Evolutionary conservation across 2,888 invertebrate species (phyloP), one percentile per base, ranked within the genome.

Genomic region (Lithophane socia): DNA sequence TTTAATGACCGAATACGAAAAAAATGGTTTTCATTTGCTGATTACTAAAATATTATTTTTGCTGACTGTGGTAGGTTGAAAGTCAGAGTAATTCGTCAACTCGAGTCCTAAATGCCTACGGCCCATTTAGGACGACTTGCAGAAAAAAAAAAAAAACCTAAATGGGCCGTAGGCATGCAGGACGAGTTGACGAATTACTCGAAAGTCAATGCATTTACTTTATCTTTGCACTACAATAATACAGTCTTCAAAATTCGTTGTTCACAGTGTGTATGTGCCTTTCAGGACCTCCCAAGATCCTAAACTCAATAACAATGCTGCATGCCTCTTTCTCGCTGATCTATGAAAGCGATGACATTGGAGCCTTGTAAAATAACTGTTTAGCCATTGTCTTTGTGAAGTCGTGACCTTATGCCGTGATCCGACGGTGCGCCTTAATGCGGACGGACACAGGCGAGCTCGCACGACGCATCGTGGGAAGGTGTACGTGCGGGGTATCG

Each of bases 371-470:
- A 21, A 13, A 10, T 60, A 54, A 67, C 67, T 63, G 67, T 58
- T 21, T 18, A n/a, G 3, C 58, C 60, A 68, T 82, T 78, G 81
- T 82, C 52, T 82, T 24, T n/a, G 29, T 18, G 7, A 18, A 68
- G 60, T 78, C 83, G 83, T 81, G 83, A 78, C 65, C 10, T 2
- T 21, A 29, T 29, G 29, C 29, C 29, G 29, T 29, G 29, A 29
- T 29, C 29, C 29, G 29, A 29, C 29, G 29, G 29, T 29, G 29
- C 29, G 29, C 29, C 29, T 29, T 29, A 29, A 29, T 29, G 29
- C 1, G 29, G 29, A 29, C 29, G 29, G 29, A 29, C 29, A 29
- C 29, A 29, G 29, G 29, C 29, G 29, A 29, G 29, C 29, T 1
- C 29, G 29, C 29, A 29, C 0, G 1, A 29, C 29, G 29, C 29